Evolutionary conservation across 1,140 invertebrate genomes (phyloP).

Genomic region (Drosophila setifemur): DNA sequence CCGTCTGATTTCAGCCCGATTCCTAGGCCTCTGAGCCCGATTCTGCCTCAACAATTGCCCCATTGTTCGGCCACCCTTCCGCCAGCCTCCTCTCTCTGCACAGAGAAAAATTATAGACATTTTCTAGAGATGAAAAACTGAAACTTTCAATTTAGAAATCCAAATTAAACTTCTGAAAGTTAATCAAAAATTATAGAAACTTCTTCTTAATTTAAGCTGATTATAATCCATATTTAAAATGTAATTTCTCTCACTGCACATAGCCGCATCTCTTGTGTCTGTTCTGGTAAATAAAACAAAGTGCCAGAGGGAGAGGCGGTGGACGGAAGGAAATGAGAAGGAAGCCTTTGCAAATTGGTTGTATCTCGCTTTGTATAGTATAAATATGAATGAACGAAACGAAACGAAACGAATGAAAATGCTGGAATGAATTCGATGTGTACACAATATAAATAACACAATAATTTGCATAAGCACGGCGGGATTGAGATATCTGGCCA

Average conservation of each 20-base stretch:
- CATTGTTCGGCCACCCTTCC: slow-evolving; percentile 51
- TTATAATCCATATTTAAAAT: too few relatives aligned
- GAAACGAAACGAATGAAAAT: too few relatives aligned
- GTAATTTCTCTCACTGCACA: neutral
- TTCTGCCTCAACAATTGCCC: slow-evolving; percentile 58
- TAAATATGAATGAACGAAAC: too few relatives aligned
- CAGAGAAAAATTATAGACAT: neutral
- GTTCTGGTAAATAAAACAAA: slow-evolving; percentile 64
- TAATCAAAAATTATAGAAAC: too few relatives aligned
- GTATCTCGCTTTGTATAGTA: slow-evolving; percentile 14
- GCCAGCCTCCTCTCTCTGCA: neutral
- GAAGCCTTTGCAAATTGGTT: slow-evolving; percentile 53
- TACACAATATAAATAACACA: slow-evolving; percentile 43
- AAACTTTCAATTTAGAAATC: too few relatives aligned
- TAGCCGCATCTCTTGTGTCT: slow-evolving; percentile 21
- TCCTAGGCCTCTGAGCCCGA: neutral
- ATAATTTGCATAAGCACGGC: slow-evolving; percentile 32
- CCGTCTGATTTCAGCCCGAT: neutral
- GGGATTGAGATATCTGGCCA: slow-evolving; percentile 24
- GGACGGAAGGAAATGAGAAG: slow-evolving; percentile 5
- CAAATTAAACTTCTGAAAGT: too few relatives aligned
- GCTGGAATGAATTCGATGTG: slow-evolving; percentile 37
- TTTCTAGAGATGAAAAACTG: too few relatives aligned
- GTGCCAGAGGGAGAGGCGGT: slow-evolving; percentile 15
- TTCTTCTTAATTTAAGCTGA: too few relatives aligned